Base-by-base conservation (phyloP, 2,113 vertebrate genomes). In the Pogona vitticeps region DNA sequence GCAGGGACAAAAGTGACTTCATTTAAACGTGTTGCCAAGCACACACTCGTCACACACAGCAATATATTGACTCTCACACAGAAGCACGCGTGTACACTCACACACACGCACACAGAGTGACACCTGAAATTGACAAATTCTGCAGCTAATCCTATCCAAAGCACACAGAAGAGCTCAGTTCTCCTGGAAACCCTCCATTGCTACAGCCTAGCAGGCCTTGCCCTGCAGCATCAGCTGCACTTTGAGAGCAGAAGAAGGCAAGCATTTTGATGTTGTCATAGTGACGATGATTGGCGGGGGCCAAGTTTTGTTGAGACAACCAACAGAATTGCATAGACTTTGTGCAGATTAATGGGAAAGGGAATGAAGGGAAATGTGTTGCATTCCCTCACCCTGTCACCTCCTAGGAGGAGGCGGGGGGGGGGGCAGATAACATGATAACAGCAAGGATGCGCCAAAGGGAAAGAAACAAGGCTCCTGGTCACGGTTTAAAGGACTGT, bases 1-100 rank as follows among this genome's bases (percentile, higher is more conserved):
- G 46, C 70, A 76, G 75, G 86, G 85, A 77, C 67, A 81, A 68
- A 83, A 82, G 58, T 84, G 31, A 79, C 72, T 68, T 83, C 13
- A 0, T 38, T 88, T 85, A 79, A 86, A 36, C 9, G 14, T 40
- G 36, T 84, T 65, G 31, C 31, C 65, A 58, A 78, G 26, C 61
- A 82, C 21, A 7, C 33, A 76, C 70, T 79, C 28, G 15, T 21
- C 5, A 10, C 67, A 63, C 28, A 59, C 26, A 61, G 71, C 70
- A 72, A 42, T 63, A 75, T n/a, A 20, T 61, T n/a, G 26, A 63
- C 36, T 7, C 33, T 52, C 46, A 71, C 81, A 65, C 59, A 46
- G n/a, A n/a, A n/a, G 79, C 76, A n/a, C 46, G 9, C 18, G n/a
- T 20, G 7, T 23, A 20, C 15, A 85, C 31, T 15, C 3, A 23